A percentile compares a stretch with the other conserved stretches of the same genome.
phyloP scores from a whole-genome alignment of 2,797 vertebrate species.

The Poliocrania exsul region DNA sequence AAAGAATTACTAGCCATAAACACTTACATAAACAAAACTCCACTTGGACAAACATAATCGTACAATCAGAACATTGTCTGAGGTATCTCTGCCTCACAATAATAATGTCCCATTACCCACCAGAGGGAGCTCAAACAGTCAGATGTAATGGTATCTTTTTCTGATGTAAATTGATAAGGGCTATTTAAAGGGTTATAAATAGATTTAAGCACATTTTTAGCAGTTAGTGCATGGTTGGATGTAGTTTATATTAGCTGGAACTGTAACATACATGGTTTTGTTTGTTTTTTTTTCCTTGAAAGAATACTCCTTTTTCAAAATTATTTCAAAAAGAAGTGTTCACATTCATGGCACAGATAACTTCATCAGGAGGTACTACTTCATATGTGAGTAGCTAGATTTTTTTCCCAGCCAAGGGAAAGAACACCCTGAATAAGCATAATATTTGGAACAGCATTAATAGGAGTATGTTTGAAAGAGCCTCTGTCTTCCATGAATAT shows the following conservation, averaged over 20 bases:
- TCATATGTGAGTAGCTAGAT: background rate
- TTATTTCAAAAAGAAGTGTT: background rate
- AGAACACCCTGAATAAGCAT: background rate
- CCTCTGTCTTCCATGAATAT: background rate
- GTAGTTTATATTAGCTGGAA: background rate
- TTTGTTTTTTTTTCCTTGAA: background rate
- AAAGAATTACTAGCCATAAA: background rate
- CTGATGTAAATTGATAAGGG: background rate
- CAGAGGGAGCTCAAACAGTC: conserved; percentile 52
- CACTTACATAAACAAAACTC: background rate
- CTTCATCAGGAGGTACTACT: background rate
- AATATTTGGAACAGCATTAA: background rate
- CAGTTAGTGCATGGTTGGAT: background rate
- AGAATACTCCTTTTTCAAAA: background rate
- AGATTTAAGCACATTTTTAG: conserved; percentile 1
- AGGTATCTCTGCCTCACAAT: background rate
- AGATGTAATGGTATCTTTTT: background rate
- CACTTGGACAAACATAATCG: background rate
- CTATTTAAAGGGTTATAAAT: background rate
- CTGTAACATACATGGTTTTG: background rate
- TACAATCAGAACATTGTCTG: background rate
- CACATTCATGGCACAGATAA: background rate
- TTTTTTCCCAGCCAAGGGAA: background rate
- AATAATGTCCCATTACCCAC: background rate
- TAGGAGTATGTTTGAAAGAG: background rate